Percentiles rank a stretch among this genome's conserved stretches.
phyloP scores from a whole-genome alignment of 1,140 invertebrate genomes.

The Cheumatopsyche charites region DNA sequence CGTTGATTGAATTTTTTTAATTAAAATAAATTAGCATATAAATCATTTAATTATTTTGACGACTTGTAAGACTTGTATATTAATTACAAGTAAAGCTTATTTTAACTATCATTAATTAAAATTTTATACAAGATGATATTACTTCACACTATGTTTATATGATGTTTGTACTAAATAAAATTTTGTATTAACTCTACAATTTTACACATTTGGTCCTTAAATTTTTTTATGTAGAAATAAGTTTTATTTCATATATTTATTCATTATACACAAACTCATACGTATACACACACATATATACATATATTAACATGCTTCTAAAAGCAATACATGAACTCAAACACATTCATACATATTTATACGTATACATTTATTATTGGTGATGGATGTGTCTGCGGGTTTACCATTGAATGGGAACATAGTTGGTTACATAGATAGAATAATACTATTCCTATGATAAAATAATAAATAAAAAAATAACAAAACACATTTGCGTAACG shows the following conservation, averaged over 20 bases:
- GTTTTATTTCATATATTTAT: slow-evolving; percentile 10
- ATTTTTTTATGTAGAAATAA: too few relatives aligned
- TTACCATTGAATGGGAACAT: slow-evolving; percentile 11
- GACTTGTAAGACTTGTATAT: not conserved
- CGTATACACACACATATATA: not conserved
- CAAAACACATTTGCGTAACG: slow-evolving; percentile 34
- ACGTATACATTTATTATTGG: not conserved
- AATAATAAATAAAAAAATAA: slow-evolving; percentile 23
- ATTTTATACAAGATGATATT: slow-evolving; percentile 18
- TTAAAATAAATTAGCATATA: slow-evolving; percentile 2
- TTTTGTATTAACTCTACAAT: slow-evolving; percentile 16
- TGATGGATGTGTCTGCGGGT: slow-evolving; percentile 13
- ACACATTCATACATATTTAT: slow-evolving; percentile 19
- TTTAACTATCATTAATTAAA: slow-evolving; percentile 20
- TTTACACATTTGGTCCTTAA: not conserved
- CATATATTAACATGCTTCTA: slow-evolving; percentile 2
- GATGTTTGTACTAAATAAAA: slow-evolving; percentile 9
- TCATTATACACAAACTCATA: slow-evolving; percentile 7
- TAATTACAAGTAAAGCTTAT: slow-evolving; percentile 11
- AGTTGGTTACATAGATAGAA: slow-evolving; percentile 28
- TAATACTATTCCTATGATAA: slow-evolving; percentile 27
- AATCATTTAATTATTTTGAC: not conserved
- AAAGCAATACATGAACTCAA: too few relatives aligned
- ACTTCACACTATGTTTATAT: slow-evolving; percentile 16
- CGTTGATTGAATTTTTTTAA: too few relatives aligned